Percentiles rank a stretch among this genome's conserved stretches.
Evolutionary conservation across 1,140 invertebrate genomes (phyloP).

Genomic region (Elysia chlorotica): DNA sequence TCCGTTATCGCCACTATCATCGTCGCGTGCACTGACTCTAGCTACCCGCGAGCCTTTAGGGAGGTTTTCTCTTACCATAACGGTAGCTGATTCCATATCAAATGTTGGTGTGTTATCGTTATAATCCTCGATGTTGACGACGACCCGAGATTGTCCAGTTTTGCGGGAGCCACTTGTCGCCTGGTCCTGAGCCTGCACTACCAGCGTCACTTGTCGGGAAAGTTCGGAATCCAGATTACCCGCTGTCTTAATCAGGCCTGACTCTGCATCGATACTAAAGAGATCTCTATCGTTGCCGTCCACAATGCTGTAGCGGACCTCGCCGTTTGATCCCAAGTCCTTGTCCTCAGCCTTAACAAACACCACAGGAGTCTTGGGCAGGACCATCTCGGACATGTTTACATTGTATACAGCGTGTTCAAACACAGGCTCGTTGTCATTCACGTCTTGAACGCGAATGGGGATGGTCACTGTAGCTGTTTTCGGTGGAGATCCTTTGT

Average conservation of each 20-base stretch:
- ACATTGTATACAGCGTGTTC: slow-evolving; percentile 86
- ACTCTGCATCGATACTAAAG: slow-evolving; percentile 65
- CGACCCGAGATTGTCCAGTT: slow-evolving; percentile 67
- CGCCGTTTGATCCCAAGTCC: slow-evolving; percentile 79
- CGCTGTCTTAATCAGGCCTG: slow-evolving; percentile 87
- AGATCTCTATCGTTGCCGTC: slow-evolving; percentile 42
- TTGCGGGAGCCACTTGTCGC: slow-evolving; percentile 81
- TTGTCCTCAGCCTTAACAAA: slow-evolving; percentile 55
- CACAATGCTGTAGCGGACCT: slow-evolving; percentile 78
- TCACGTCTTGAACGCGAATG: slow-evolving; percentile 75
- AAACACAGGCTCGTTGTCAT: slow-evolving; percentile 88
- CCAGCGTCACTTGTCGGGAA: slow-evolving; percentile 35
- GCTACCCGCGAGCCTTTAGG: slow-evolving; percentile 81
- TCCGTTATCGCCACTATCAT: slow-evolving; percentile 91
- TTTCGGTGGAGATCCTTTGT: slow-evolving; percentile 78
- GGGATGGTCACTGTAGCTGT: slow-evolving; percentile 51
- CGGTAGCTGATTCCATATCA: slow-evolving; percentile 39
- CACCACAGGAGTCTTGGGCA: slow-evolving; percentile 82
- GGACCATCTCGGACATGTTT: slow-evolving; percentile 84
- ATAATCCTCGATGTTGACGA: slow-evolving; percentile 54
- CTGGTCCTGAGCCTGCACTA: slow-evolving; percentile 64
- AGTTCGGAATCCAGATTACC: slow-evolving; percentile 48
- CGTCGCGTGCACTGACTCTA: slow-evolving; percentile 82
- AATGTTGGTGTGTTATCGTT: slow-evolving; percentile 61
- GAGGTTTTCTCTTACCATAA: slow-evolving; percentile 76